phyloP scores from a whole-genome alignment of 1,140 invertebrate genomes.

The Zaprionus davidi region DNA sequence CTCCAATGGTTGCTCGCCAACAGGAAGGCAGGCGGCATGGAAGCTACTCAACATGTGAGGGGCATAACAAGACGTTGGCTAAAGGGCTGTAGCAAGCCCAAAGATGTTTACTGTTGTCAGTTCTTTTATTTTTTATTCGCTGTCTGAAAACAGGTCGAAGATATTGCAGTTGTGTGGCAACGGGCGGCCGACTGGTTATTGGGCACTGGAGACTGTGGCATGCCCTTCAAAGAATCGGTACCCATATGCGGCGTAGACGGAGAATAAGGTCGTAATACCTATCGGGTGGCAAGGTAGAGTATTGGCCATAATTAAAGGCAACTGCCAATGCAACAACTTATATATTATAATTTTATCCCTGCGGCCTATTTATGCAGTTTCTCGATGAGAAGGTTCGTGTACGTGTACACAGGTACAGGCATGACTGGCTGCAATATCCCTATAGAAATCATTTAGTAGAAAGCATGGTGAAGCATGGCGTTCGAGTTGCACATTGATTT shows the following conservation, averaged over 20 bases:
- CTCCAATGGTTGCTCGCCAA: slow-evolving; percentile 38
- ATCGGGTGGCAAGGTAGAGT: slow-evolving; percentile 32
- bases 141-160: slow-evolving; percentile 41
- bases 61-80: slow-evolving; percentile 24
- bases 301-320: slow-evolving; percentile 68
- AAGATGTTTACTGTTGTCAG: slow-evolving; percentile 44
- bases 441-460: slow-evolving; percentile 57
- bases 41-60: slow-evolving; percentile 17
- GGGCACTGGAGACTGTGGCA: slow-evolving; percentile 10
- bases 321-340: slow-evolving; percentile 79
- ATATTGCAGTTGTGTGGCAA: slow-evolving; percentile 9
- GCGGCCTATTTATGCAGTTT: slow-evolving; percentile 76
- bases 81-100: slow-evolving; percentile 24
- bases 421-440: slow-evolving; percentile 31
- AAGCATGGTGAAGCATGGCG: slow-evolving; percentile 29
- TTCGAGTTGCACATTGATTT: slow-evolving; percentile 52
- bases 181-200: background rate
- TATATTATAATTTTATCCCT: slow-evolving; percentile 80
- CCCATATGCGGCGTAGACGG: background rate
- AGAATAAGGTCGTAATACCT: background rate
- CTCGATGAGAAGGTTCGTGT: slow-evolving; percentile 45
- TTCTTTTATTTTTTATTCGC: slow-evolving; percentile 33
- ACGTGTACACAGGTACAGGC: slow-evolving; percentile 18
- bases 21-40: slow-evolving; percentile 7
- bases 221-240: slow-evolving; percentile 2